Percentiles rank a stretch among this genome's conserved stretches.
Evolutionary conservation across 2,797 vertebrate species (phyloP).

Genomic region (Myotis pilosus): DNA sequence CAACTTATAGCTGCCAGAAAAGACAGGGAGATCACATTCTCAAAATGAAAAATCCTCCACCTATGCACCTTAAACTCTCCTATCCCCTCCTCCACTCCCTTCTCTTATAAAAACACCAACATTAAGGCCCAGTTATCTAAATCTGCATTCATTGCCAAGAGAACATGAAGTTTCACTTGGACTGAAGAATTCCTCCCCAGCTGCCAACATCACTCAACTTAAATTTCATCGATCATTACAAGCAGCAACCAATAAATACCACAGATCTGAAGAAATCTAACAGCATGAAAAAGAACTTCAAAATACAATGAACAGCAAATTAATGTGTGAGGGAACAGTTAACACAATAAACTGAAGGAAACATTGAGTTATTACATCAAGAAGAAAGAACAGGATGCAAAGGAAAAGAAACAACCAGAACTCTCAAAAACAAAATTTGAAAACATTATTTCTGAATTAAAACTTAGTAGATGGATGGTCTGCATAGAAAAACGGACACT

Average conservation of each 20-base stretch:
- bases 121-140: neutral
- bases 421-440: neutral
- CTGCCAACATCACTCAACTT: conserved; percentile 27
- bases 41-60: neutral
- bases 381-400: neutral
- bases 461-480: neutral
- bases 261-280: conserved; percentile 16
- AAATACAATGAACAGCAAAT: conserved; percentile 41
- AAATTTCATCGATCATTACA: conserved; percentile 36
- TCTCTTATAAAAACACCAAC: neutral
- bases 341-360: neutral
- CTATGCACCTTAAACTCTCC: neutral
- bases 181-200: neutral
- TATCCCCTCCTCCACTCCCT: neutral
- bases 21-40: neutral
- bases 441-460: neutral
- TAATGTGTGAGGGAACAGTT: conserved; percentile 12
- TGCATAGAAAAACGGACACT: neutral
- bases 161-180: neutral
- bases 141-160: neutral
- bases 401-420: neutral
- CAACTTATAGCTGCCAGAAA: neutral
- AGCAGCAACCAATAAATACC: conserved; percentile 29
- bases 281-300: neutral
- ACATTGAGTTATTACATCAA: neutral